Evolutionary conservation across 2,113 vertebrate species (phyloP).

Genomic region (Cairina moschata): DNA sequence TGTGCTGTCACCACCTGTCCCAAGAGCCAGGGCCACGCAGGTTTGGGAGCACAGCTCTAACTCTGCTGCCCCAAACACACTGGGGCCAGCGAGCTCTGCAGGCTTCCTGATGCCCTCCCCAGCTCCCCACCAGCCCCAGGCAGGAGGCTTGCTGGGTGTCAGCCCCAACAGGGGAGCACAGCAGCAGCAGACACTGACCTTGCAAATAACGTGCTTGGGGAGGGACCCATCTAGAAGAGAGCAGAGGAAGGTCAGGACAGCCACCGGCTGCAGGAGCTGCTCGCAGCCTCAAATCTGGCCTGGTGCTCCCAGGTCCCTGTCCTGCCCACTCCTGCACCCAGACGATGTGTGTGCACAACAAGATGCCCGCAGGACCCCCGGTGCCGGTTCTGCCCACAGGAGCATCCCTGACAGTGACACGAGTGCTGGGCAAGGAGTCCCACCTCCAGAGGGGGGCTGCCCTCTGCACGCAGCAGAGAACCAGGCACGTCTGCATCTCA

Average conservation of each 20-base stretch:
- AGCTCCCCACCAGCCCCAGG: neutral
- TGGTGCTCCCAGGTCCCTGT: neutral
- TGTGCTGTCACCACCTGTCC: fast-evolving
- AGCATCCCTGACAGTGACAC: fast-evolving
- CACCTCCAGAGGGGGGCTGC: fast-evolving
- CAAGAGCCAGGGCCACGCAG: neutral
- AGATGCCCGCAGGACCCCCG: fast-evolving
- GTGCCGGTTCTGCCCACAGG: fast-evolving
- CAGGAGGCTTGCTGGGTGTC: neutral
- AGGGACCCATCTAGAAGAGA: conserved; percentile 67
- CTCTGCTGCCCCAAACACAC: neutral
- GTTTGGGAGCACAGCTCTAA: neutral
- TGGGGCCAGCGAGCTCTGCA: neutral
- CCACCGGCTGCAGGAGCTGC: neutral
- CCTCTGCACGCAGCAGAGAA: neutral
- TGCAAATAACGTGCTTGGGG: conserved; percentile 75
- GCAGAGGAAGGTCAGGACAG: conserved; percentile 3
- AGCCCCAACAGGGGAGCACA: neutral
- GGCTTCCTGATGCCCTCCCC: neutral
- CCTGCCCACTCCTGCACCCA: fast-evolving
- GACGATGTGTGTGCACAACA: fast-evolving
- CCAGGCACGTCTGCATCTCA: fast-evolving
- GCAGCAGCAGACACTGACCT: conserved; percentile 57
- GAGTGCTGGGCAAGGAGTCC: fast-evolving
- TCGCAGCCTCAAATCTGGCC: neutral